Base-by-base conservation (phyloP, 2,113 vertebrate species). In the Daphoenositta chrysoptera region DNA sequence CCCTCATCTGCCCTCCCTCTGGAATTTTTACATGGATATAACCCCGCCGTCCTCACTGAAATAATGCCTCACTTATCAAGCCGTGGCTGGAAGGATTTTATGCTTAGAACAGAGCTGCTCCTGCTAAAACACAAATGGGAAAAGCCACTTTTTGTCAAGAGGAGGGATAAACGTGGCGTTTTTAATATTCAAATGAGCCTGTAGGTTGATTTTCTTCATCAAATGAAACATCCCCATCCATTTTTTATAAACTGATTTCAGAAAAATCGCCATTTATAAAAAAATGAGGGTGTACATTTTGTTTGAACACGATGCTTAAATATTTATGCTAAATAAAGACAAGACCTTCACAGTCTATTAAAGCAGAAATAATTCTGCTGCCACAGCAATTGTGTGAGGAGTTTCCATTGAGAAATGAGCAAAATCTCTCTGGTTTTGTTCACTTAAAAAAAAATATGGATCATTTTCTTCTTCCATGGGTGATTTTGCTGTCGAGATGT, bases 231-330 rank as follows among this genome's bases (percentile, higher is more conserved):
- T 33, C 13, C 30, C 23, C 24, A 12, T 22, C 21, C 27, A 22
- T 31, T 63, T 63, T 63, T 72, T 45, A 54, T 14, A 8, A 39
- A 21, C 8, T 9, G 4, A 26, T 26, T 87, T 72, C 15, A 45
- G 51, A 61, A 90, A 86, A 79, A 58, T 39, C 33, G 19, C 2
- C 7, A 22, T 40, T 65, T 44, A 11, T 37, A 11, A 66, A 51
- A 44, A 33, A 8, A 3, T 7, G 2, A 48, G 2, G 4, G 3
- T 6, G 12, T 13, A 3, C 8, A 33, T 60, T 20, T 54, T 31
- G 10, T 60, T 86, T 79, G 18, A 69, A 31, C 2, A 31, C 3
- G 30, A 15, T 8, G 15, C 9, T 40, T 61, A n/a, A 82, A 70
- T 73, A 61, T 53, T 80, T 63, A 16, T 9, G 4, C 12, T 63